Conservation (phyloP, 2,797 vertebrate species). For the Falco rusticolus region DNA sequence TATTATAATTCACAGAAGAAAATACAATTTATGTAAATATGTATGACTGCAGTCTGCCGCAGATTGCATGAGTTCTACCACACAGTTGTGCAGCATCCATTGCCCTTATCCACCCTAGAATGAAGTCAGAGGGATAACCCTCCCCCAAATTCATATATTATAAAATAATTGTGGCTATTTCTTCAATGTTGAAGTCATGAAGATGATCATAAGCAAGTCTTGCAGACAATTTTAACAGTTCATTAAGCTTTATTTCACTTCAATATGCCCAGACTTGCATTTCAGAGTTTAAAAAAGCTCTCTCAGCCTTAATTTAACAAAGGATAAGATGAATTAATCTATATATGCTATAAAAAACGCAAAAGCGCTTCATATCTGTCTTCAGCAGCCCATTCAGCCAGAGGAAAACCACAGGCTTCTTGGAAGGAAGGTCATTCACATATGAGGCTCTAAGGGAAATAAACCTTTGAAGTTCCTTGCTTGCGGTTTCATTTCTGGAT, state of each 20-base stretch:
- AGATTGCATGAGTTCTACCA: neutral
- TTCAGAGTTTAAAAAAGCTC: neutral
- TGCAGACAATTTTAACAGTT: conserved; percentile 8
- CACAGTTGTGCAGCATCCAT: neutral
- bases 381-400: conserved; percentile 3
- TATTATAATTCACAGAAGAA: conserved; percentile 14
- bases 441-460: neutral
- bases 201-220: neutral
- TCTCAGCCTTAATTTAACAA: neutral
- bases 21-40: conserved; percentile 25
- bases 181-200: neutral
- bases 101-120: neutral
- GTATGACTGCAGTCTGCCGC: neutral
- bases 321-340: neutral
- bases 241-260: conserved; percentile 12
- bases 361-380: neutral
- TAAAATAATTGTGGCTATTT: neutral
- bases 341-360: neutral
- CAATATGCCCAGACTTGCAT: neutral
- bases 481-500: neutral
- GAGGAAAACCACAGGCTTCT: conserved; percentile 7
- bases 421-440: conserved; percentile 21
- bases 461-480: conserved; percentile 28
- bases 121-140: neutral
- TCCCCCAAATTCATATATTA: neutral